A percentile compares a stretch with the other conserved stretches of the same genome.
phyloP scores from a whole-genome alignment of 2,797 vertebrate species.

The Danionella dracula region DNA sequence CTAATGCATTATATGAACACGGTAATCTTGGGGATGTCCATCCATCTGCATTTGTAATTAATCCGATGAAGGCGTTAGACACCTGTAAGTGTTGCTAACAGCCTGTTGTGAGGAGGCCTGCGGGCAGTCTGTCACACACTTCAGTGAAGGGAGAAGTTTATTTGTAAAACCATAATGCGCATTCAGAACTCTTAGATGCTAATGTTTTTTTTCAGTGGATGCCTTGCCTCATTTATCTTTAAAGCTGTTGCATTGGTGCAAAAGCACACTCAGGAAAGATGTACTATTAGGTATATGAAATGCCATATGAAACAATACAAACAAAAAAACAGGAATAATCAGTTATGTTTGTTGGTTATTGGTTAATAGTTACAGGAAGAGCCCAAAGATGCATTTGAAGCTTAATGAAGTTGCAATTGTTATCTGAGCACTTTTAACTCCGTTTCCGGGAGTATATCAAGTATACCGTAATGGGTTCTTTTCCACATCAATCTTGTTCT shows the following conservation, averaged over 20 bases:
- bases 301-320: no score
- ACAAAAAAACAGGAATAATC: no score
- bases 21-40: constrained; percentile 54
- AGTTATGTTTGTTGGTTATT: no score
- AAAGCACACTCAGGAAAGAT: neutral
- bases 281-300: no score
- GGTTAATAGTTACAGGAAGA: no score
- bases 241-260: neutral
- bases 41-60: constrained; percentile 63
- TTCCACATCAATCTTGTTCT: no score
- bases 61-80: constrained; percentile 56
- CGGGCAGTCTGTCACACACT: constrained; percentile 54
- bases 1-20: constrained; percentile 60
- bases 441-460: no score
- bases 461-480: no score
- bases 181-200: neutral
- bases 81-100: constrained; percentile 54
- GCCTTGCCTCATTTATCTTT: neutral
- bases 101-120: constrained; percentile 52
- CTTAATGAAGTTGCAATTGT: no score
- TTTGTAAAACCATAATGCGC: constrained; percentile 4
- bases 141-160: constrained; percentile 25
- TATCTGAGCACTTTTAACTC: no score
- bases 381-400: no score
- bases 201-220: neutral